Conservation (phyloP, 2,113 vertebrate genomes). For the Ptyas mucosa region DNA sequence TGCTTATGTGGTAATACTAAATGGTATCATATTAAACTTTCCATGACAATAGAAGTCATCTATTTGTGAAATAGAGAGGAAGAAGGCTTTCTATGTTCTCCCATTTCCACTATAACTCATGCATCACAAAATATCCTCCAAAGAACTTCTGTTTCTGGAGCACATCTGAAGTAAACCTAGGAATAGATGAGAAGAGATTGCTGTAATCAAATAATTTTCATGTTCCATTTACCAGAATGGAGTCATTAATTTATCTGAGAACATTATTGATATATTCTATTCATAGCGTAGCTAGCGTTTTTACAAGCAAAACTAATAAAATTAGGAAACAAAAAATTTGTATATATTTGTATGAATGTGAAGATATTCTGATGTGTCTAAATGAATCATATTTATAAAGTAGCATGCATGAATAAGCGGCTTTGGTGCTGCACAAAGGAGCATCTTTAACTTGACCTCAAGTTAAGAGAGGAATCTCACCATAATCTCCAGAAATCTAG, state of each 20-base stretch:
- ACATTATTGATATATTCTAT: neutral
- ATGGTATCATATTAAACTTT: neutral
- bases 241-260: neutral
- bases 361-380: neutral
- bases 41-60: neutral
- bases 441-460: neutral
- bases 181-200: neutral
- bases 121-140: neutral
- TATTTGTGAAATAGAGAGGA: neutral
- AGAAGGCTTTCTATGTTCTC: neutral
- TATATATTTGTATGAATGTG: neutral
- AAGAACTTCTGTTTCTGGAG: neutral
- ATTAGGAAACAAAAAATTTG: neutral
- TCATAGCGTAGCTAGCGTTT: neutral
- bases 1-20: neutral
- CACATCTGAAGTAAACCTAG: neutral
- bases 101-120: neutral
- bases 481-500: neutral
- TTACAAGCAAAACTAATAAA: neutral
- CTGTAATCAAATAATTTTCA: neutral
- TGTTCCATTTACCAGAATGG: neutral
- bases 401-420: neutral
- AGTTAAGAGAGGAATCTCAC: neutral
- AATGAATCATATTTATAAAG: neutral
- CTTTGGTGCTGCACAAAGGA: neutral